phyloP scores from a whole-genome alignment of 2,797 vertebrate genomes.

The Melanotaenia nigrans region DNA sequence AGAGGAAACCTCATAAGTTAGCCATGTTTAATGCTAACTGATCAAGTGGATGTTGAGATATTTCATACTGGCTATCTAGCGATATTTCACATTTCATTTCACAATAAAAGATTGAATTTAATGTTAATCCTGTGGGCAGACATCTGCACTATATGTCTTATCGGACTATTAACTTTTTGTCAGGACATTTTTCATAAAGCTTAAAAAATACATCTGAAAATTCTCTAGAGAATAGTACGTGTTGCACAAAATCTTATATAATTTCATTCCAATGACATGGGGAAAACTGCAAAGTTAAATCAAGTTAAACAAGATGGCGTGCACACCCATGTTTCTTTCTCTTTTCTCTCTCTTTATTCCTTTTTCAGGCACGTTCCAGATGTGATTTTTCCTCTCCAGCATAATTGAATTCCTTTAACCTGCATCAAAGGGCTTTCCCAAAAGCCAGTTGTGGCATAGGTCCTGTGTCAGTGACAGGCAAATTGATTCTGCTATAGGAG shows the following conservation, averaged over 20 bases:
- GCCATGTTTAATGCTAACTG: no score
- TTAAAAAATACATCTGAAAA: background rate
- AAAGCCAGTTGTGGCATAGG: constrained; percentile 1
- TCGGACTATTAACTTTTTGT: background rate
- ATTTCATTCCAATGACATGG: background rate
- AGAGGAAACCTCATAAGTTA: no score
- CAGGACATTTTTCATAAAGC: background rate
- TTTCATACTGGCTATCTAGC: no score
- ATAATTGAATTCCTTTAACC: constrained; percentile 63
- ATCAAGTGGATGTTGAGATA: no score
- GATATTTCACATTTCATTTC: no score
- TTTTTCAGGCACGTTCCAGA: constrained; percentile 31
- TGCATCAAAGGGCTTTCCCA: constrained; percentile 64
- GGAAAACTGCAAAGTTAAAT: constrained; percentile 17
- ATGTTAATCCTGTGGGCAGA: no score
- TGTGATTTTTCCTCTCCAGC: constrained; percentile 37
- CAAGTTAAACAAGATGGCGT: background rate
- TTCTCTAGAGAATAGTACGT: background rate
- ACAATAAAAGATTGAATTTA: no score
- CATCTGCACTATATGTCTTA: no score
- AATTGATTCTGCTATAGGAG: constrained; percentile 64
- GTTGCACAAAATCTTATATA: background rate
- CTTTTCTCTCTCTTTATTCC: constrained; percentile 5
- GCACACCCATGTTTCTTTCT: background rate
- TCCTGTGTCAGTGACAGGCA: constrained; percentile 65